phyloP scores from a whole-genome alignment of 2,113 vertebrate species.

The Gavialis gangeticus region DNA sequence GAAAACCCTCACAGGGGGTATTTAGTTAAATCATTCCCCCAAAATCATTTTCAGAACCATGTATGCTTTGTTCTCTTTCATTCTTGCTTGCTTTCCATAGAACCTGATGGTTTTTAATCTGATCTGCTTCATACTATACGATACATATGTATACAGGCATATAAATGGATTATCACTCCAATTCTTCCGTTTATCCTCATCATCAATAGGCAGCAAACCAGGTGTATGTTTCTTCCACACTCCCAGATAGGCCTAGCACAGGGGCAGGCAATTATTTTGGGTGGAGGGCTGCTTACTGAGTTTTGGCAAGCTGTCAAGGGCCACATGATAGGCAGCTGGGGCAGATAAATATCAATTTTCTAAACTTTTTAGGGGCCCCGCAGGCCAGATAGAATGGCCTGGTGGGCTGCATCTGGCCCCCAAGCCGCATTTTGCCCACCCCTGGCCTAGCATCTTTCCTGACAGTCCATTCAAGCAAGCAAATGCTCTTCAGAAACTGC shows the following conservation, averaged over 20 bases:
- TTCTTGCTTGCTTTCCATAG: neutral
- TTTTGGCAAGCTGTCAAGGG: too few species aligned
- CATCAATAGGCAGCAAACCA: neutral
- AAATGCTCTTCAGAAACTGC: neutral
- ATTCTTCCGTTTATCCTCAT: neutral
- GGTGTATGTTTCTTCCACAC: neutral
- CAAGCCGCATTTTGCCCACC: too few species aligned
- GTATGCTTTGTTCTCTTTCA: slow-evolving; percentile 55
- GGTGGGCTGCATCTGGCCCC: too few species aligned
- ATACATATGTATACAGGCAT: too few species aligned
- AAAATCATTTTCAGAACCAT: slow-evolving; percentile 4
- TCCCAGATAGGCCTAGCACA: neutral
- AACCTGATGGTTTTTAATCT: neutral
- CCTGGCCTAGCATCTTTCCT: neutral
- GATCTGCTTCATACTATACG: neutral
- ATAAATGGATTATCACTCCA: neutral
- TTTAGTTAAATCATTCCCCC: slow-evolving; percentile 58
- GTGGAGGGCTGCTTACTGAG: too few species aligned
- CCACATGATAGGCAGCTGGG: too few species aligned
- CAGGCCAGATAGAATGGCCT: too few species aligned
- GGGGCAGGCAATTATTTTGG: neutral
- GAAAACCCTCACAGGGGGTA: slow-evolving; percentile 19
- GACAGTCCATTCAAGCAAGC: neutral
- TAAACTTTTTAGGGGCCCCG: too few species aligned
- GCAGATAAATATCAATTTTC: too few species aligned